Conservation (phyloP, 2,797 vertebrate species). For the Schizopygopsis malacanthus region DNA sequence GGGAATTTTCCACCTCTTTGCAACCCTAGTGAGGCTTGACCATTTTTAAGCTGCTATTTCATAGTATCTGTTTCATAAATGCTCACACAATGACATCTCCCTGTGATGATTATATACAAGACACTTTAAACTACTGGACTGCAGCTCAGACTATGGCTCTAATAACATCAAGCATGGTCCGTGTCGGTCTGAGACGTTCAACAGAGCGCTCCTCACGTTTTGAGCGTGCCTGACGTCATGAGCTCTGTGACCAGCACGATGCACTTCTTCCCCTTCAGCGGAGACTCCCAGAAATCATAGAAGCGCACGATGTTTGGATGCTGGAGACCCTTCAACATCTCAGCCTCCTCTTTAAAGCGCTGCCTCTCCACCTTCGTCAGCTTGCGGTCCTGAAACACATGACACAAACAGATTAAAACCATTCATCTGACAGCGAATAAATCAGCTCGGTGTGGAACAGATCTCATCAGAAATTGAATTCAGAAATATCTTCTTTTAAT, state of each 20-base stretch:
- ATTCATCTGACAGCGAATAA: not conserved
- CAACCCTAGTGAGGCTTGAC: not conserved
- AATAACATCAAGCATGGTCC: not conserved
- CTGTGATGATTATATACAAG: not conserved
- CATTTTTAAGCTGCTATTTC: not conserved
- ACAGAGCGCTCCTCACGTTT: constrained; percentile 85
- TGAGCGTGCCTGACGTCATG: constrained; percentile 98
- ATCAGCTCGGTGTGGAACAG: not conserved
- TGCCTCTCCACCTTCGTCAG: constrained; percentile 94
- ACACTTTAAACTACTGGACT: not conserved
- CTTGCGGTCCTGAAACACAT: constrained; percentile 87
- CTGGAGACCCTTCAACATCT: constrained; percentile 97
- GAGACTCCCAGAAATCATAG: constrained; percentile 98
- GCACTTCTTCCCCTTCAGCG: constrained; percentile 93
- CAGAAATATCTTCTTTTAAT: not conserved
- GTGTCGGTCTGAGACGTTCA: not conserved
- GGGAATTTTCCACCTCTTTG: too few relatives aligned
- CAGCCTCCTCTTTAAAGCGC: constrained; percentile 97
- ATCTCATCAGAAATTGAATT: not conserved
- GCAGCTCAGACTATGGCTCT: not conserved
- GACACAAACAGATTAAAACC: not conserved
- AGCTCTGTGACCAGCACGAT: constrained; percentile 97
- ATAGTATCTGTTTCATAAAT: not conserved
- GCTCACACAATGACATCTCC: too few relatives aligned
- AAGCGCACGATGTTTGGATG: constrained; percentile 98